Base-by-base conservation (phyloP, 2,888 invertebrate genomes). In the Cephus nigrinus region DNA sequence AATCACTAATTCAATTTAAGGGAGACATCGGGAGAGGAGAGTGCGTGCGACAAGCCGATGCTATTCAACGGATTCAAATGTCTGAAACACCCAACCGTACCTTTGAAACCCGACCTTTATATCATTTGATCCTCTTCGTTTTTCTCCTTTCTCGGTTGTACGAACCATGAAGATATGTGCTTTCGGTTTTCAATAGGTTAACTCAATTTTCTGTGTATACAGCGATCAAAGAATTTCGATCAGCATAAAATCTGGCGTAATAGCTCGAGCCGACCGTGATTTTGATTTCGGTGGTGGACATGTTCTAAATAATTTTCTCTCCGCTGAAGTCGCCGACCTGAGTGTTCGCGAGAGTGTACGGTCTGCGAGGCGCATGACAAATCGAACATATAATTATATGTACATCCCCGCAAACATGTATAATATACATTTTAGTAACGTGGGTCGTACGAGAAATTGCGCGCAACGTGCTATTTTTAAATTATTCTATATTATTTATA, bases 1-100 rank as follows among this genome's bases (percentile, higher is more conserved):
- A 84, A 81, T 79, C 83, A 85, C 79, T 84, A 84, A 85, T 82
- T 78, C 77, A 84, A 83, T 81, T 76, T 35, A 35, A 77, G 80
- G 36, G 55, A 75, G 55, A 78, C 40, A 75, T 33, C 55, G 73
- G 75, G 72, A 69, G 40, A 69, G 78, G 40, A 34, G 75, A 15
- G 75, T 55, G 55, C 68, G 74, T 31, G 33, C 71, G 12, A 71
- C 71, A 71, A 71, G 30, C 31, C 71, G 30, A 33, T 33, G 71
- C 71, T 71, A 12, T 55, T 55, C 9, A 23, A 23, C 55, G 15
- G 23, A 55, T 55, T 23, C 55, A 23, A 55, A 55, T 55, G 55
- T 55, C 23, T 23, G 5, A 55, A 55, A 23, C 23, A 23, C 23
- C 55, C 23, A 55, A 5, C 55, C 55, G 23, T 9, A 55, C 23